Evolutionary conservation across 2,113 vertebrate genomes (phyloP), one percentile per base, ranked within the genome.

Genomic region (Scortum barcoo): DNA sequence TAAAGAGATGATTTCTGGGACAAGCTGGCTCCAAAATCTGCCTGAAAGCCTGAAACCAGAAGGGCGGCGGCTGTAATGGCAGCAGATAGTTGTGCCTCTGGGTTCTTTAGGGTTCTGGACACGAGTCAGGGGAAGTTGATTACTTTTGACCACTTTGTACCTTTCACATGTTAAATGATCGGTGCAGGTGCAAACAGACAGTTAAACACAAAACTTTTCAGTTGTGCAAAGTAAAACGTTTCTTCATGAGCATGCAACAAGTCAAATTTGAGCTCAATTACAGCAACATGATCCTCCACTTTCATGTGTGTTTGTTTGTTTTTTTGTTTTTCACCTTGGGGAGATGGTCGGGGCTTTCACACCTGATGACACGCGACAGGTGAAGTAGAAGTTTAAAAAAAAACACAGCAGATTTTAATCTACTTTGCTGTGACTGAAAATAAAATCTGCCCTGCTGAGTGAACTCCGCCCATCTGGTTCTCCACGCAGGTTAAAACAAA

Each of bases 21-120:
- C n/a, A n/a, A n/a, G n/a, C n/a, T n/a, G 13, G 7, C n/a, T 63
- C 22, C 57, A 63, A 63, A 50, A 67, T 67, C 51, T 66, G 50
- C 50, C 12, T 36, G 42, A 61, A 60, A 40, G 8, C 14, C 68
- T 26, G 17, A 61, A 61, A 36, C 12, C 71, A 72, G 50, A 38
- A 11, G 50, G 51, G 20, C 28, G 38, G 12, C 65, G 19, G 19
- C 17, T 22, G 26, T 54, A n/a, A n/a, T 19, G 42, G n/a, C 17
- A 44, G 8, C 44, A 42, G 42, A 12, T 44, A 2, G 3, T 44
- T 14, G 42, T 44, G 12, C 42, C 2, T 44, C n/a, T n/a, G n/a
- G n/a, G n/a, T n/a, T n/a, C n/a, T n/a, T n/a, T n/a, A n/a, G n/a
- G n/a, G n/a, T n/a, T n/a, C n/a, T n/a, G n/a, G n/a, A n/a, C n/a